Evolutionary conservation across 1,140 invertebrate species (phyloP).

Genomic region (Hycleus phaleratus): DNA sequence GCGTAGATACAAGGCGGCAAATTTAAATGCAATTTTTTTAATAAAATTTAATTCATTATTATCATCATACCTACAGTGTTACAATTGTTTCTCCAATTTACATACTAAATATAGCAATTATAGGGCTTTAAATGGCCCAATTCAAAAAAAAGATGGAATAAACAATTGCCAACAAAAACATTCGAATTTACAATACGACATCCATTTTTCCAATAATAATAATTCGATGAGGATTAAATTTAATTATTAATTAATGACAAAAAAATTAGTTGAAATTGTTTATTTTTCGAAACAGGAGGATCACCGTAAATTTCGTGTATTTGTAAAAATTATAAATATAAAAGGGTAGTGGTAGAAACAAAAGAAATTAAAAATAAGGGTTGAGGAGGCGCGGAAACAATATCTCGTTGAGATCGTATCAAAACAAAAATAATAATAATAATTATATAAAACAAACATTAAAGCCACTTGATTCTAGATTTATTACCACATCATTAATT

Average conservation of each 20-base stretch:
- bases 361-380: no score
- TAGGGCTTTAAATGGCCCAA: not conserved
- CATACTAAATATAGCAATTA: constrained; percentile 15
- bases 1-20: not conserved
- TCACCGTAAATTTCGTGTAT: not conserved
- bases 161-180: not conserved
- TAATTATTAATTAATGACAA: no score
- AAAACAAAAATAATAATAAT: not conserved
- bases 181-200: constrained; percentile 2
- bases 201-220: not conserved
- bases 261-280: no score
- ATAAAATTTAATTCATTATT: constrained; percentile 27
- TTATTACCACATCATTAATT: no score
- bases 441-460: no score
- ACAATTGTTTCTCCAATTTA: constrained; percentile 23
- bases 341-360: no score
- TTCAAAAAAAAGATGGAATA: not conserved
- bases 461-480: no score
- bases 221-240: no score
- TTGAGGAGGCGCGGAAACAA: not conserved
- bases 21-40: constrained; percentile 13
- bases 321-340: no score
- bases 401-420: constrained; percentile 8
- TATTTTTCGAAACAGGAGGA: not conserved
- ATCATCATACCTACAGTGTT: constrained; percentile 25